Percentiles rank a stretch among this genome's conserved stretches.
These are phyloP conservation scores for Phenganax subtilis DNA, from an alignment of 92 coral and sea anemone genomes.

Conservation along the genomic window DNA sequence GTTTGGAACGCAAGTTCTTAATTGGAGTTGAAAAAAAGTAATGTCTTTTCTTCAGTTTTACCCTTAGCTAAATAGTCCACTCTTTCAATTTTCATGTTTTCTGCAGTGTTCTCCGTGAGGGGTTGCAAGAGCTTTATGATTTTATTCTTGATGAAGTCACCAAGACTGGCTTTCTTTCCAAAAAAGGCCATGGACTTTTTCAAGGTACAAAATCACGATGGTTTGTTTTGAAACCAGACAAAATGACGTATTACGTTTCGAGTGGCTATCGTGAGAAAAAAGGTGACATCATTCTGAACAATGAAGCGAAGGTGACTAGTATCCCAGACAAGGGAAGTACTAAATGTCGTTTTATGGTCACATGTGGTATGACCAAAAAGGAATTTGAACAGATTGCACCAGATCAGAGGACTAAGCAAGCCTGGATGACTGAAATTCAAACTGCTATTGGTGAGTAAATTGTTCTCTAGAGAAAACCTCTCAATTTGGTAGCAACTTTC, in stretches of 20 bases:
- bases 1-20: constrained; percentile 68
- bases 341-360: constrained; percentile 64
- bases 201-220: constrained; percentile 78
- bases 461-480: background rate
- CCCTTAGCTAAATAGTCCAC: background rate
- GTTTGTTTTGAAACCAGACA: constrained; percentile 82
- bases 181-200: constrained; percentile 80
- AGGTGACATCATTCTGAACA: constrained; percentile 64
- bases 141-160: constrained; percentile 64
- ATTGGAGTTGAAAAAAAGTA: constrained; percentile 67
- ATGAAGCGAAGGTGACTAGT: constrained; percentile 62
- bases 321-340: constrained; percentile 56
- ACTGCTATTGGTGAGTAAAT: constrained; percentile 68
- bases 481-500: background rate
- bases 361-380: constrained; percentile 65
- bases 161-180: constrained; percentile 77
- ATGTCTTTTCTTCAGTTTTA: background rate
- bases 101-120: constrained; percentile 71
- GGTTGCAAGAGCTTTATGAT: constrained; percentile 77
- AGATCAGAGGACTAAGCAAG: constrained; percentile 84
- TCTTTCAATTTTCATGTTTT: background rate
- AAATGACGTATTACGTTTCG: constrained; percentile 64
- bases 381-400: constrained; percentile 71
- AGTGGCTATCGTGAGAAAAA: constrained; percentile 69
- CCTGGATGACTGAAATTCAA: constrained; percentile 83